Base-by-base conservation (phyloP, 1,140 invertebrate species). In the Drosophila subobscura region DNA sequence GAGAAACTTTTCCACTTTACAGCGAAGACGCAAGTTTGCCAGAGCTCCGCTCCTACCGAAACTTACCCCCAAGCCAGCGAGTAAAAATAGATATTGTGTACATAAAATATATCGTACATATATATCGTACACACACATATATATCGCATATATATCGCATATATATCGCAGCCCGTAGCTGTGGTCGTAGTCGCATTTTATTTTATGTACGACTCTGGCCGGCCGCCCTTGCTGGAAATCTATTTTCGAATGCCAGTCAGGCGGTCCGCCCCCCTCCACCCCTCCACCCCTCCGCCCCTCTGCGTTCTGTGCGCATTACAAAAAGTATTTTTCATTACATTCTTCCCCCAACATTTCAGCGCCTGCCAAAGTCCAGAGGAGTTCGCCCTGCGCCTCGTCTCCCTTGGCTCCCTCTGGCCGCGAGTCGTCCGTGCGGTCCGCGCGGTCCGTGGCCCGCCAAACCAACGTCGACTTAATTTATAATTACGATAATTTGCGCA, bases 401-500 rank as follows among this genome's bases (percentile, higher is more conserved):
- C n/a, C n/a, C n/a, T n/a, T n/a, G n/a, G n/a, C n/a, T n/a, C n/a
- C n/a, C n/a, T n/a, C n/a, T n/a, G n/a, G n/a, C n/a, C n/a, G n/a
- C n/a, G n/a, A n/a, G n/a, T n/a, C n/a, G n/a, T 41, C 29, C 45
- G 25, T 16, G 49, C 63, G 23, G n/a, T n/a, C 22, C 25, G 5
- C 25, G 5, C 25, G 25, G 25, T 27, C 4, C 4, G 25, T 1
- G 0, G 45, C 29, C 40, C 20, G 27, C 55, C 76, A 72, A 70
- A 77, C 77, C 83, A 51, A 88, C 63, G 84, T 83, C 83, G 84
- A 88, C 83, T 88, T 88, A 88, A 88, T 88, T 88, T 88, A 88
- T 88, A 88, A 88, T 88, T 88, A 88, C 83, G 78, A 88, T 88
- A 88, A 88, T 88, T 88, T 88, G 83, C 75, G 83, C 84, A 80